A percentile compares a stretch with the other conserved stretches of the same genome.
These are phyloP conservation scores for Pachypanchax playfairii DNA, from an alignment of 2,113 vertebrate genomes.

Conservation along the genomic window DNA sequence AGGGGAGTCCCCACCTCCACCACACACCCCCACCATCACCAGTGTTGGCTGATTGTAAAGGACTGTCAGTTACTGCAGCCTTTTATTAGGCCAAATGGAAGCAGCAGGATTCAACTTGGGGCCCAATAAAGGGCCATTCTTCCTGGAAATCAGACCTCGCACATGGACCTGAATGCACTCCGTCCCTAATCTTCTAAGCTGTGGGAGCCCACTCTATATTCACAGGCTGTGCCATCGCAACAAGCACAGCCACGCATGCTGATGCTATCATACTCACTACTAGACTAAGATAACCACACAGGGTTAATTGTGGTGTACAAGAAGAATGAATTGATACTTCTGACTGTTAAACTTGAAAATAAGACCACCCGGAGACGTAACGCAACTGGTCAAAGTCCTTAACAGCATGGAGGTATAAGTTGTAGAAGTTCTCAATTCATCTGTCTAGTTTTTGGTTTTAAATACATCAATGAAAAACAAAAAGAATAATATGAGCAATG, in stretches of 20 bases:
- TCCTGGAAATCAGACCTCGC: conserved; percentile 80
- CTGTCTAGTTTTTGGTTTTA: no score
- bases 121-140: conserved; percentile 87
- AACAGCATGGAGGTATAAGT: no score
- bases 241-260: conserved; percentile 73
- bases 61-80: conserved; percentile 79
- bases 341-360: no score
- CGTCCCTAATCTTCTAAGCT: conserved; percentile 72
- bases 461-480: no score
- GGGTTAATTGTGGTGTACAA: conserved; percentile 27
- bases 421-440: no score
- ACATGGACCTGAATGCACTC: conserved; percentile 80
- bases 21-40: conserved; percentile 71
- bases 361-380: no score
- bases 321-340: no score
- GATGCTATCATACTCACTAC: conserved; percentile 59
- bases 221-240: conserved; percentile 71
- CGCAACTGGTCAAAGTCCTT: no score
- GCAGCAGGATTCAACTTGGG: conserved; percentile 84
- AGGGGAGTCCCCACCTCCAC: conserved; percentile 47
- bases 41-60: conserved; percentile 83
- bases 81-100: conserved; percentile 81
- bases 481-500: no score
- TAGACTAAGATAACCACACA: conserved; percentile 22
- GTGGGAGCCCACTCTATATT: conserved; percentile 84